Base-by-base conservation (phyloP, 1,140 invertebrate genomes). In the Saccostrea glomerata region DNA sequence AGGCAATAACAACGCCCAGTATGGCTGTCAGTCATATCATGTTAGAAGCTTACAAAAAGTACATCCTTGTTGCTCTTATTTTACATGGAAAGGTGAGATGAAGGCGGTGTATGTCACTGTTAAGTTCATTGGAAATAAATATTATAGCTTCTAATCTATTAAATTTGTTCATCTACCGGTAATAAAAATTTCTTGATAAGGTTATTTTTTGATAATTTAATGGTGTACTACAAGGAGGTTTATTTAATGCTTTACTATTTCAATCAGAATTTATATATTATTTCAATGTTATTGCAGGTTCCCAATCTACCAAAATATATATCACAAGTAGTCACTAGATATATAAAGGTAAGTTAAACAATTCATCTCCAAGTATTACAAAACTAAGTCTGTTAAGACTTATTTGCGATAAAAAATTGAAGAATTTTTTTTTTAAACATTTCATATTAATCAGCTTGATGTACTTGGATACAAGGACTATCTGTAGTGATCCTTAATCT, bases 21-120 rank as follows among this genome's bases (percentile, higher is more conserved):
- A 97, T 98, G 95, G 98, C 98, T 55, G 97, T 99, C 30, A 99
- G 98, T 89, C 98, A 99, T 94, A 98, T 99, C 89, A 99, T 99
- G 98, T 95, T 99, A 40, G 98, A 99, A 95, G 97, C 98, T 15
- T 99, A 99, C 93, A 99, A 99, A 95, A 99, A 99, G 95, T 99
- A 98, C 93, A 97, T 99, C 92, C 95, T 99, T 82, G 97, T 99
- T 54, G 98, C 98, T 55, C 96, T 99, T 40, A 98, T 99, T 93
- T 95, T 98, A 82, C 97, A 98, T 96, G 98, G 98, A 93, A 98
- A 94, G 90, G 93, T 94, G 86, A 89, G 92, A 20, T 36, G 40
- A 82, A 30, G 15, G 11, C 23, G 1, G 1, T 82, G 47, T 47
- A 1, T 47, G 1, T 47, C 47, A 47, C 2, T 47, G 47, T 47